Percentiles rank a stretch among this genome's conserved stretches.
Conservation (phyloP, 2,888 invertebrate species). For the Eutolmus rufibarbis region DNA sequence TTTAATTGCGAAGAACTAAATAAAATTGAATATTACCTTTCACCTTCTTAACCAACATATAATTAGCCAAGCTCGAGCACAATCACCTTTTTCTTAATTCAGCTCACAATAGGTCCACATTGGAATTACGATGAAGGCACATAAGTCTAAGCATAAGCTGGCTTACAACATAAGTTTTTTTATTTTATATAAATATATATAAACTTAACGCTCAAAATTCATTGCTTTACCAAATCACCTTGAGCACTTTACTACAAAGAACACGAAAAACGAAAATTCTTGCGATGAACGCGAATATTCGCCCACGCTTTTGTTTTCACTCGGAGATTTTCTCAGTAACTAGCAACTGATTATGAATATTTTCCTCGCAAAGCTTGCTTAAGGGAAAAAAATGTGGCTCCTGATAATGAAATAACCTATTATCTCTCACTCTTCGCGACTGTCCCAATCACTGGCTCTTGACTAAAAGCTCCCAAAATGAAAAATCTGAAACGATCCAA, state of each 20-base stretch:
- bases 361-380: neutral
- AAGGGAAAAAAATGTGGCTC: neutral
- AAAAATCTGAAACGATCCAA: neutral
- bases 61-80: neutral
- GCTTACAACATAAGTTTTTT: neutral
- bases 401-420: neutral
- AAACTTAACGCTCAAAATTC: neutral
- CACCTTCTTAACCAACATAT: neutral
- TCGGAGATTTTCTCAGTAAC: neutral
- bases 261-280: neutral
- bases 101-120: neutral
- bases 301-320: conserved; percentile 16
- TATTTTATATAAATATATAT: neutral
- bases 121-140: neutral
- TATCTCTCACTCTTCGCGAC: neutral
- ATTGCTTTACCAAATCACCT: neutral
- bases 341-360: conserved; percentile 1
- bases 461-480: neutral
- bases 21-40: neutral
- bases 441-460: neutral
- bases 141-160: neutral
- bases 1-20: neutral
- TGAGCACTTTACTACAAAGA: neutral
- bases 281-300: neutral
- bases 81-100: neutral